phyloP scores from a whole-genome alignment of 1,140 invertebrate genomes.

The Propsilocerus akamusi region DNA sequence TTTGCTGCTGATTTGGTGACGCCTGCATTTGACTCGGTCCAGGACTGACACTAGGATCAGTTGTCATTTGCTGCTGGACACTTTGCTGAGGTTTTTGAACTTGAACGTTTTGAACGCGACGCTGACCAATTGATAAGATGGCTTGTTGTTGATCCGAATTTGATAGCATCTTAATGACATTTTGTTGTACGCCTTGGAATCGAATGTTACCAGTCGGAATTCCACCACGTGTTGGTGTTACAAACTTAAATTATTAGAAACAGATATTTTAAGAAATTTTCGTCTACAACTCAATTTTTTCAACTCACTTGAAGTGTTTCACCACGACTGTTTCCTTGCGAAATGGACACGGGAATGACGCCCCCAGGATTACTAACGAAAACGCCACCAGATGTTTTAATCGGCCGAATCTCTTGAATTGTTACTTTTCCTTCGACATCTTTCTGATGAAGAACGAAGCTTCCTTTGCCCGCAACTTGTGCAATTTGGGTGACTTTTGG shows the following conservation, averaged over 20 bases:
- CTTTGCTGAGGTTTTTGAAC: not conserved
- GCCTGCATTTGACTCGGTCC: not conserved
- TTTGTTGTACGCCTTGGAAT: not conserved
- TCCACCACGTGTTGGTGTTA: not conserved
- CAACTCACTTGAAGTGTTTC: conserved; percentile 22
- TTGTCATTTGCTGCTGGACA: not conserved
- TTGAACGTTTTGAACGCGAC: not conserved
- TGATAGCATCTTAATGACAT: not conserved
- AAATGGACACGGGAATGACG: conserved; percentile 22
- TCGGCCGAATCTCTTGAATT: conserved; percentile 45
- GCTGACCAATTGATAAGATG: not conserved
- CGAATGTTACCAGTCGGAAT: not conserved
- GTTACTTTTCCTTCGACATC: conserved; percentile 41
- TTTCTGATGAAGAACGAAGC: conserved; percentile 28
- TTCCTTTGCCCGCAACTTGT: conserved; percentile 15
- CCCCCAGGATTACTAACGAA: conserved; percentile 20
- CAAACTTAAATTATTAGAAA: not conserved
- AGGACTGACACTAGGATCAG: too few species aligned
- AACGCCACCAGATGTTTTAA: conserved; percentile 16
- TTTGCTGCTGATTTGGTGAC: not conserved
- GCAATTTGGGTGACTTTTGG: conserved; percentile 15
- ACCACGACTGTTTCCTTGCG: conserved; percentile 16
- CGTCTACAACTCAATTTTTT: too few species aligned
- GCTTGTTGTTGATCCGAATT: not conserved
- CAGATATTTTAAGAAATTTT: not conserved